A percentile compares a stretch with the other conserved stretches of the same genome.
Evolutionary conservation across 1,140 invertebrate species (phyloP).

Genomic region (Drosophila eugracilis): DNA sequence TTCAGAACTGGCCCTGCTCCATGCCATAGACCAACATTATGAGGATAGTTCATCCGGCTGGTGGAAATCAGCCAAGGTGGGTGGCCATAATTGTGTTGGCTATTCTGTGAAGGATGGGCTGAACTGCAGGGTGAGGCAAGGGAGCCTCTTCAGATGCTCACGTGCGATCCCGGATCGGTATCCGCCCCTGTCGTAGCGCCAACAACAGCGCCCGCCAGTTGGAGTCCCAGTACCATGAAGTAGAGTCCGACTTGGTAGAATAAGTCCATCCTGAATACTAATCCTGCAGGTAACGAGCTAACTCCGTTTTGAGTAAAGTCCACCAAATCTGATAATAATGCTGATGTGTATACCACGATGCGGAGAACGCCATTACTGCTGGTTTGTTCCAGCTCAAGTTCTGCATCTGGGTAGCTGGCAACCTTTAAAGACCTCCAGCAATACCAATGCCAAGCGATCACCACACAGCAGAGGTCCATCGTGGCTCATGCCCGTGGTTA

Average conservation of each 20-base stretch:
- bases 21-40: constrained; percentile 95
- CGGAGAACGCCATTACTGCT: constrained; percentile 98
- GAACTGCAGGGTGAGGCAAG: constrained; percentile 94
- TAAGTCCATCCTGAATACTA: background rate
- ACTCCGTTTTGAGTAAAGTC: constrained; percentile 81
- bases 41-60: constrained; percentile 94
- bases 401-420: constrained; percentile 8
- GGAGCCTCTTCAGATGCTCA: constrained; percentile 93
- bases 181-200: constrained; percentile 86
- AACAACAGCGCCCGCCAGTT: constrained; percentile 60
- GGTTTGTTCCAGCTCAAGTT: constrained; percentile 86
- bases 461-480: constrained; percentile 84
- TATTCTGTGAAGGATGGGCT: constrained; percentile 94
- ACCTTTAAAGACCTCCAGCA: background rate
- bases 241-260: background rate
- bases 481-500: constrained; percentile 86
- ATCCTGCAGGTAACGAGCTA: constrained; percentile 60
- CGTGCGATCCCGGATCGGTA: constrained; percentile 94
- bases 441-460: constrained; percentile 72
- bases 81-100: constrained; percentile 94
- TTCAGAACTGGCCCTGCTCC: constrained; percentile 92
- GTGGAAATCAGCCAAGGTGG: constrained; percentile 91
- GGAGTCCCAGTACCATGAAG: constrained; percentile 41
- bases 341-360: constrained; percentile 86
- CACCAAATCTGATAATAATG: constrained; percentile 76